phyloP scores from a whole-genome alignment of 2,113 vertebrate species.

The Megatriorchis doriae region DNA sequence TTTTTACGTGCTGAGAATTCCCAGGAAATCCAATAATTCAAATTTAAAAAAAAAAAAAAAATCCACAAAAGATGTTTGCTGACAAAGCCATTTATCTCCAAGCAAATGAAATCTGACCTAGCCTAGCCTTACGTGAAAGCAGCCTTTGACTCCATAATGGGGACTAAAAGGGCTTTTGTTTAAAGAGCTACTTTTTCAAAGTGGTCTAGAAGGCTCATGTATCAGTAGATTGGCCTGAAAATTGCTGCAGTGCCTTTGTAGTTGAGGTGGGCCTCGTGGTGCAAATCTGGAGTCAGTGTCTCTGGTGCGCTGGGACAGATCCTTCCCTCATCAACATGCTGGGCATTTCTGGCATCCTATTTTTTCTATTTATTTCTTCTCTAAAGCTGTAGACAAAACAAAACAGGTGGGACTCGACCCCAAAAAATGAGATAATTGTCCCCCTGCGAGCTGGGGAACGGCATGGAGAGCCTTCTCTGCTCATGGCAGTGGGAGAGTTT shows the following conservation, averaged over 20 bases:
- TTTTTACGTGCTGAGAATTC: background rate
- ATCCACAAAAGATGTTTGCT: conserved; percentile 35
- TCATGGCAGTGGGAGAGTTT: background rate
- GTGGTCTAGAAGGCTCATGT: conserved; percentile 1
- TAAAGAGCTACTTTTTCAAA: conserved; percentile 11
- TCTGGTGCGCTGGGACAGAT: background rate
- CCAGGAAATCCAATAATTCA: conserved; percentile 8
- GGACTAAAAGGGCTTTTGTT: conserved; percentile 46
- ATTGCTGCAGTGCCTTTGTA: background rate
- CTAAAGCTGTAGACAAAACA: background rate
- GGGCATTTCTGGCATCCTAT: background rate
- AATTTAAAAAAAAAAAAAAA: background rate
- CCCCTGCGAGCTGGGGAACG: background rate
- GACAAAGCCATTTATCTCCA: conserved; percentile 51
- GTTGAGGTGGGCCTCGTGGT: background rate
- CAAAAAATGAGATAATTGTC: background rate
- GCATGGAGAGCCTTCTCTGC: background rate
- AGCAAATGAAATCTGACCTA: conserved; percentile 21
- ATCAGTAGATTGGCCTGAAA: background rate
- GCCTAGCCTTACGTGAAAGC: conserved; percentile 3
- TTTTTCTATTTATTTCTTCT: background rate
- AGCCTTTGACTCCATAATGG: conserved; percentile 1
- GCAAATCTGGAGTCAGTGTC: background rate
- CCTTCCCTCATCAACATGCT: background rate
- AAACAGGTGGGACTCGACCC: background rate